Percentiles rank a stretch among this genome's conserved stretches.
Conservation (phyloP, 2,797 vertebrate genomes). For the Diplodus sargus region DNA sequence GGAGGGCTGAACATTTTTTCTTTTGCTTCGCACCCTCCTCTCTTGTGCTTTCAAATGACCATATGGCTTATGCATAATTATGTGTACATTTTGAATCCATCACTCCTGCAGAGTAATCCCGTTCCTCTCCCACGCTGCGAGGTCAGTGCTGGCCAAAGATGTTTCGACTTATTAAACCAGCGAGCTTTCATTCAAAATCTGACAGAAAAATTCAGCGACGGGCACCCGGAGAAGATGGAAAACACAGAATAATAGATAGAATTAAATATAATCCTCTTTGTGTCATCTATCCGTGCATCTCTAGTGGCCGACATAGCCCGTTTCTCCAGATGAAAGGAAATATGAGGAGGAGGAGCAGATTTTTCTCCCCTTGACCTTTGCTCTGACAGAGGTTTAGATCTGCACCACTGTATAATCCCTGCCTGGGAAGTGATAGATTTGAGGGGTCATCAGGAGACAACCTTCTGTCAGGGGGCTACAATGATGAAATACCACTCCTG, state of each 20-base stretch:
- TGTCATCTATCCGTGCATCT: constrained; percentile 28
- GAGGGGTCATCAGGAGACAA: constrained; percentile 40
- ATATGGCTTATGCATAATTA: constrained; percentile 65
- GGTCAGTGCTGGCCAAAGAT: constrained; percentile 27
- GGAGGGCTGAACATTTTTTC: constrained; percentile 29
- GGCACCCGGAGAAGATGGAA: constrained; percentile 5
- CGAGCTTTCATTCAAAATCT: constrained; percentile 28
- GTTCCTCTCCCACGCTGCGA: constrained; percentile 30
- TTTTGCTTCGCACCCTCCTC: constrained; percentile 33
- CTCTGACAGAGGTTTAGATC: constrained; percentile 48
- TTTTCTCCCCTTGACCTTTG: constrained; percentile 59
- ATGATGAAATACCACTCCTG: constrained; percentile 40
- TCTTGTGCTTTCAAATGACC: constrained; percentile 56
- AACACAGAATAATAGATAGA: constrained; percentile 18
- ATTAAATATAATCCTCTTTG: constrained; percentile 28
- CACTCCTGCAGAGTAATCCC: constrained; percentile 35
- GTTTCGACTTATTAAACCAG: constrained; percentile 22
- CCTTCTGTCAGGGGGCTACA: constrained; percentile 32
- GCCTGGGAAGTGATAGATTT: constrained; percentile 42
- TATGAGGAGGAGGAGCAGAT: constrained; percentile 30
- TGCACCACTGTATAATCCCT: constrained; percentile 47
- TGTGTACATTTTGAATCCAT: constrained; percentile 51
- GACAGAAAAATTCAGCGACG: constrained; percentile 27
- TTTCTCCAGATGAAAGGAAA: constrained; percentile 42
- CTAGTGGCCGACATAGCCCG: background rate